These are phyloP conservation scores for Gerris lacustris DNA, from an alignment of 2,888 invertebrate species.

Conservation along the genomic window DNA sequence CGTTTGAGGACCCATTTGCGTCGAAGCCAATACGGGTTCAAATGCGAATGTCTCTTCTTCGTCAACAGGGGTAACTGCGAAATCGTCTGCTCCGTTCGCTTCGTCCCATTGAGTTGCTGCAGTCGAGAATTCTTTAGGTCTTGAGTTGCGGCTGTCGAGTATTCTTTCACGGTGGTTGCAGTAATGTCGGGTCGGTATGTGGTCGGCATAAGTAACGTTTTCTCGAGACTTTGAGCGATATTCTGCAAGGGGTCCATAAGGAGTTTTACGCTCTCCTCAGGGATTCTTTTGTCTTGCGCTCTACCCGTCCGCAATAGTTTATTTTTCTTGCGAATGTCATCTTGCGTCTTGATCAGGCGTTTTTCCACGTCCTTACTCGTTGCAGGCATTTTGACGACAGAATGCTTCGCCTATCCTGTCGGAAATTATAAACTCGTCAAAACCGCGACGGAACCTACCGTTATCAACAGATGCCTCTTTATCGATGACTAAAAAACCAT, in stretches of 20 bases:
- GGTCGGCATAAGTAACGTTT: neutral
- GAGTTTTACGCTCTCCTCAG: neutral
- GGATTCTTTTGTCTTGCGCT: neutral
- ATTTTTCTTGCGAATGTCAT: neutral
- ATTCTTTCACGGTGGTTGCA: too few relatives aligned
- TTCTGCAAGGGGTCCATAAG: neutral
- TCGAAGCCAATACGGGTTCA: too few relatives aligned
- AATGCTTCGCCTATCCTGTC: neutral
- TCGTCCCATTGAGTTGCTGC: too few relatives aligned
- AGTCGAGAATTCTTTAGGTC: too few relatives aligned
- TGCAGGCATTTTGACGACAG: neutral
- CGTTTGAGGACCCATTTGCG: too few relatives aligned
- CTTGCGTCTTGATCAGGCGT: neutral
- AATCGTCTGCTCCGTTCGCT: too few relatives aligned
- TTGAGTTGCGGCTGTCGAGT: too few relatives aligned
- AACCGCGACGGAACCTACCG: conserved; percentile 12
- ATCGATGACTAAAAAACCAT: conserved; percentile 15
- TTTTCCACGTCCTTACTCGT: neutral
- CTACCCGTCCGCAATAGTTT: neutral
- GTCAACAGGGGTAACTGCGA: too few relatives aligned
- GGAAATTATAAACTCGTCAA: conserved; percentile 12
- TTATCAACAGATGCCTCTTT: conserved; percentile 11
- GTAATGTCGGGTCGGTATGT: too few relatives aligned
- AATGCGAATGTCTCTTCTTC: too few relatives aligned
- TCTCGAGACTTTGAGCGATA: neutral